Evolutionary conservation across 1,140 invertebrate genomes (phyloP).

Genomic region (Drosophila pruinosa): DNA sequence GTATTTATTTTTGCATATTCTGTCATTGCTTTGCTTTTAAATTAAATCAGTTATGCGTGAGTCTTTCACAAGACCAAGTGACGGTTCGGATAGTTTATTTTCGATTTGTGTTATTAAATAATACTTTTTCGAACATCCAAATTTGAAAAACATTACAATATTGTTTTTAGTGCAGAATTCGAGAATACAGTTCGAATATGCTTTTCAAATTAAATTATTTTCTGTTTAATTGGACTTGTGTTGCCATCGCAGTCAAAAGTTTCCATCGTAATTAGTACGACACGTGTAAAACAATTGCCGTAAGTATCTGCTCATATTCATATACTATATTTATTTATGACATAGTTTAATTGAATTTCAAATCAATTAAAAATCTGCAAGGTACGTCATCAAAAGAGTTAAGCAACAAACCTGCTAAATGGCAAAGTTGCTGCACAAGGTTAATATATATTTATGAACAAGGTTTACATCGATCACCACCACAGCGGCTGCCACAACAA

Average conservation of each 20-base stretch:
- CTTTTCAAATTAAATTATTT: too few relatives aligned
- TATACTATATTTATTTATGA: not conserved
- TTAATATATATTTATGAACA: not conserved
- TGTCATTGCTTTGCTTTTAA: constrained; percentile 10
- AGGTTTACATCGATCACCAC: constrained; percentile 8
- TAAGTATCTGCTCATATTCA: not conserved
- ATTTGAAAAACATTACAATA: too few relatives aligned
- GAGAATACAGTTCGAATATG: not conserved
- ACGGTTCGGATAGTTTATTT: constrained; percentile 47
- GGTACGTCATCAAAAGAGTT: constrained; percentile 64
- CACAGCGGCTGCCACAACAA: constrained; percentile 6
- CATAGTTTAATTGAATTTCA: not conserved
- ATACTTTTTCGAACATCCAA: not conserved
- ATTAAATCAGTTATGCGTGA: constrained; percentile 76
- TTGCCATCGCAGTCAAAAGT: constrained; percentile 8
- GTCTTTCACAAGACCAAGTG: constrained; percentile 80
- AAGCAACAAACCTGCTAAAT: constrained; percentile 69
- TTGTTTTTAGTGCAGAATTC: not conserved
- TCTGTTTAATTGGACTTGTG: not conserved
- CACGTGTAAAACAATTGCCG: constrained; percentile 10
- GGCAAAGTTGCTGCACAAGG: constrained; percentile 3
- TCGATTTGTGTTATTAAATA: constrained; percentile 27
- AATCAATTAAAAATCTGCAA: not conserved
- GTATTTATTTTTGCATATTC: constrained; percentile 16
- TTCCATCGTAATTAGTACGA: constrained; percentile 37